Base-by-base conservation (phyloP, 2,797 vertebrate genomes). In the Emydoidea blandingii region DNA sequence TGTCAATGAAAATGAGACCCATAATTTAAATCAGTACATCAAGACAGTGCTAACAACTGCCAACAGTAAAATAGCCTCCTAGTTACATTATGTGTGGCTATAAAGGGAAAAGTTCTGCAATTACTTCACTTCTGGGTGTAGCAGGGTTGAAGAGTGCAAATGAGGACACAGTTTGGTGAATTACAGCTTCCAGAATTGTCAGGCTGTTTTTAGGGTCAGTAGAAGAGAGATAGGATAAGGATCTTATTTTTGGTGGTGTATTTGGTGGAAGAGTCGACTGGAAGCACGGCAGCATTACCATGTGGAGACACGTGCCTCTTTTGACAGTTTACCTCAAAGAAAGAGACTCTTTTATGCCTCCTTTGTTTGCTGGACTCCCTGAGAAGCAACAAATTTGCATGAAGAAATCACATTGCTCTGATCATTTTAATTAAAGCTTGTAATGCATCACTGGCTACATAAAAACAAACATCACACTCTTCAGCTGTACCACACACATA, bases 361-460 rank as follows among this genome's bases (percentile, higher is more conserved):
- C 56, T 97, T 95, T 96, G 91, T 97, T 97, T 96, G 86, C 50
- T 85, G 94, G 84, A 81, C 85, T 97, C 85, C 83, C 91, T 92
- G 80, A 89, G 91, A 96, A 98, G 93, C 84, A 97, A 91, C 88
- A 97, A 81, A 95, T 93, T 97, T 96, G 87, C 86, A 94, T 79
- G 53, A 97, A 79, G 90, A 97, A 97, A 92, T 88, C 49, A 93
- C 54, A 85, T 85, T 91, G 49, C 88, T 85, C 90, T 94, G 93
- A 97, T 93, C 50, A 94, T 97, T 97, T 98, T 97, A 98, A 98
- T 98, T 97, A 98, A 98, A 98, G 89, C 62, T 96, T 97, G 85
- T 62, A 90, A 94, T 79, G 94, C 87, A 91, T 94, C 91, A 90
- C 79, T 94, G 89, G 56, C 72, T 96, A 91, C 62, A 68, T 93